Evolutionary conservation across 1,140 invertebrate genomes (phyloP), one percentile per base, ranked within the genome.

Genomic region (Geopemphigus sp.): DNA sequence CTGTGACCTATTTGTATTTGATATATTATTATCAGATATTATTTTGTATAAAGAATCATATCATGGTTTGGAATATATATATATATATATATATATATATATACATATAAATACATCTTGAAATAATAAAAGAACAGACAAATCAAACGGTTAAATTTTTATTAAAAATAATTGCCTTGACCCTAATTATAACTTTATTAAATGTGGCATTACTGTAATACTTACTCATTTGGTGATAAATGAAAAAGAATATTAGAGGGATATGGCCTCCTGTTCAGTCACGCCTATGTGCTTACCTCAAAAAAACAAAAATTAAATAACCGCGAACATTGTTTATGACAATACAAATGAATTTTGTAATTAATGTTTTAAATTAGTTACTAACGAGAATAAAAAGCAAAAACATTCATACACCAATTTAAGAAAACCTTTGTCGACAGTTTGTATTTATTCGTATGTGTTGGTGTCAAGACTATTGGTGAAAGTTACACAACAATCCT

Each of bases 201-300:
- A 47, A 5, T 68, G 45, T 47, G 39, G 14, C n/a, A 47, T 68
- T 47, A 68, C 17, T 14, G 22, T n/a, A 68, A 68, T 68, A 68
- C 11, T 22, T 24, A 57, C 12, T 56, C 26, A 26, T 12, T 14
- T 2, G 29, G 19, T 17, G 15, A 64, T 39, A 64, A 32, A 64
- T 45, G 26, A 68, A 47, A 24, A 68, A 47, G 22, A 47, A 24
- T 1, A 45, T 68, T 68, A 68, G 22, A 32, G 54, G 54, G 54
- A 70, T 26, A 26, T 53, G 66, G 24, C 66, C 66, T 70, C 66
- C 19, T 11, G 24, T 70, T 47, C 45, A 14, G 66, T 70, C 66
- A 70, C n/a, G 66, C 66, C 22, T 50, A 26, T 70, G 22, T 70
- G 66, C 66, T 70, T 70, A 70, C 66, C 66, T 70, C 47, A 70